phyloP scores from a whole-genome alignment of 2,888 invertebrate species.

The Bombylius major region DNA sequence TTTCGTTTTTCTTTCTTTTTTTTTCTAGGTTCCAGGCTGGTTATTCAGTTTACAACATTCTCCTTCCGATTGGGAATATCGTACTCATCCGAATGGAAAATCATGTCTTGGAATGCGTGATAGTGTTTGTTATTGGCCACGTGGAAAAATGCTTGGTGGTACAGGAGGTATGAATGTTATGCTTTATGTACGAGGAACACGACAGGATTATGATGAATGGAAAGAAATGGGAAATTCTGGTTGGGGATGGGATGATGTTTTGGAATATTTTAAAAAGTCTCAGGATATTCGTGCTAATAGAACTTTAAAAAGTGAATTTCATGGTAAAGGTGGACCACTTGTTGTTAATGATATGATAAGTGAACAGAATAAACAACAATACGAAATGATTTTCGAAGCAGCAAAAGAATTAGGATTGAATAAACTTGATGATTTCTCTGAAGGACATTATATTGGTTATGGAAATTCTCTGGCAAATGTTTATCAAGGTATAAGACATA shows the following conservation, averaged over 20 bases:
- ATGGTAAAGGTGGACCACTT: slow-evolving; percentile 28
- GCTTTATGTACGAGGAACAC: slow-evolving; percentile 51
- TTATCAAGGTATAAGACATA: slow-evolving; percentile 41
- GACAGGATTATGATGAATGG: slow-evolving; percentile 53
- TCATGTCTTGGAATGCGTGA: slow-evolving; percentile 21
- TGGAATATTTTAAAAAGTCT: slow-evolving; percentile 72
- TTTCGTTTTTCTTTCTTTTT: too few species aligned
- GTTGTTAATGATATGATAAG: slow-evolving; percentile 43
- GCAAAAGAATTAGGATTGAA: slow-evolving; percentile 48
- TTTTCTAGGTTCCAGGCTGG: slow-evolving; percentile 13
- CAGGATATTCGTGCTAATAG: slow-evolving; percentile 48
- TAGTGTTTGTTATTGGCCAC: slow-evolving; percentile 40
- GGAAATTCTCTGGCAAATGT: slow-evolving; percentile 44
- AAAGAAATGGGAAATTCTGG: slow-evolving; percentile 43
- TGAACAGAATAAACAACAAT: not conserved
- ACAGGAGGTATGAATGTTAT: slow-evolving; percentile 50
- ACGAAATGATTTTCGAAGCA: slow-evolving; percentile 34
- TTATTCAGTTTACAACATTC: slow-evolving; percentile 21
- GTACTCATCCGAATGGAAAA: slow-evolving; percentile 20
- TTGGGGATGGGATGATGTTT: slow-evolving; percentile 62
- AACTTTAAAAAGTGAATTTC: slow-evolving; percentile 16
- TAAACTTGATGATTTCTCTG: slow-evolving; percentile 40
- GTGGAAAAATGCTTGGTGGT: slow-evolving; percentile 54
- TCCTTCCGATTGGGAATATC: slow-evolving; percentile 24
- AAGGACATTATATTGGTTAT: slow-evolving; percentile 40